Conservation (phyloP, 2,113 vertebrate genomes). For the Ranitomeya imitator region DNA sequence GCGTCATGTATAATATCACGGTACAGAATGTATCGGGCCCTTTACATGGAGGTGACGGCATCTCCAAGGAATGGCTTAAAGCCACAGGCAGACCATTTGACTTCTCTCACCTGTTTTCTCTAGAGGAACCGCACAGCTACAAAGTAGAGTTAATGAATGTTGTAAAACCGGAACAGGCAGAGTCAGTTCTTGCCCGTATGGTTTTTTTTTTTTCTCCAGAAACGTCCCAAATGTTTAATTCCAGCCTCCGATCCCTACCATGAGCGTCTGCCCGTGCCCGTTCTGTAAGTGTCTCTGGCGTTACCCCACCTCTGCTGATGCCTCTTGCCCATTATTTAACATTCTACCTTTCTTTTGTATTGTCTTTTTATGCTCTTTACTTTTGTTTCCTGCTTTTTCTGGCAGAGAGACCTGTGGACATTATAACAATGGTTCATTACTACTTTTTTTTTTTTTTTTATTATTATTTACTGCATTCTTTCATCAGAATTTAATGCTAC, state of each 20-base stretch:
- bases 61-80: neutral
- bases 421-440: neutral
- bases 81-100: neutral
- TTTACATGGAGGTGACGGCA: neutral
- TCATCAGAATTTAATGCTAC: neutral
- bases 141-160: constrained; percentile 42
- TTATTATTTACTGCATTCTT: neutral
- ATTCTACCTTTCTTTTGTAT: neutral
- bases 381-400: neutral
- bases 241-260: neutral
- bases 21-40: neutral
- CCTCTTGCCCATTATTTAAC: neutral
- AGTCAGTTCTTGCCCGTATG: constrained; percentile 9
- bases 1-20: neutral
- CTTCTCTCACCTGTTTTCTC: constrained; percentile 13
- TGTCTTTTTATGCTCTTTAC: neutral
- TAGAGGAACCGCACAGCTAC: neutral
- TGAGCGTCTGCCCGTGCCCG: neutral
- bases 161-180: constrained; percentile 32
- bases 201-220: constrained; percentile 13
- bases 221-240: constrained; percentile 23
- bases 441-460: neutral
- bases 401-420: neutral
- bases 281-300: neutral
- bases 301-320: neutral